Evolutionary conservation across 1,140 invertebrate genomes (phyloP).

Genomic region (Metaphire vulgaris): DNA sequence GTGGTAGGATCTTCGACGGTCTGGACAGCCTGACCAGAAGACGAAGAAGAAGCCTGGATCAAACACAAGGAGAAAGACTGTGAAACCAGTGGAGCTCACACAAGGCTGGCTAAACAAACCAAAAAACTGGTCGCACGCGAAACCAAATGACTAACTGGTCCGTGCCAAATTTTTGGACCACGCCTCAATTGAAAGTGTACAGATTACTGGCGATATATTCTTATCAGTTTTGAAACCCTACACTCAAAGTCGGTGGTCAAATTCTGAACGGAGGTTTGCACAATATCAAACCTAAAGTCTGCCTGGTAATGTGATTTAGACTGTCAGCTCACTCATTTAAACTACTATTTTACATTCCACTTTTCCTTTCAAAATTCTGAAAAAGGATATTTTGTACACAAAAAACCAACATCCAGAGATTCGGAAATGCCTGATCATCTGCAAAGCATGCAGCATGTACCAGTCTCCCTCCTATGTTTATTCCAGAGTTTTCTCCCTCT

Average conservation of each 20-base stretch:
- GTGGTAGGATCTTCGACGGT: not conserved
- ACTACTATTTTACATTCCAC: not conserved
- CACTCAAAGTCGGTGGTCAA: no score
- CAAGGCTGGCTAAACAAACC: no score
- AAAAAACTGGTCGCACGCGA: no score
- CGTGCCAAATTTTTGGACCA: no score
- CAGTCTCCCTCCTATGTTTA: not conserved
- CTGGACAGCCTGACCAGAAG: not conserved
- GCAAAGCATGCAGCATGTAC: not conserved
- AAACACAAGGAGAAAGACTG: not conserved
- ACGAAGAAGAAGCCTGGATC: not conserved
- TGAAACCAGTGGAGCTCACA: no score
- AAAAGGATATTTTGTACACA: not conserved
- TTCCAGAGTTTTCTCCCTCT: not conserved
- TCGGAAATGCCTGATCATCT: not conserved
- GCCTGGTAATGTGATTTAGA: no score
- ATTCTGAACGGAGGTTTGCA: not conserved
- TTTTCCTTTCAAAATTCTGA: not conserved
- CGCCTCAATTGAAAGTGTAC: not conserved
- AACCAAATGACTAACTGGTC: no score
- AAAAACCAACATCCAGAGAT: not conserved
- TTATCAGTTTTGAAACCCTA: no score
- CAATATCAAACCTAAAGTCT: not conserved
- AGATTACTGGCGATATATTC: no score
- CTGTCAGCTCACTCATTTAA: no score